Conservation (phyloP, 2,888 invertebrate species). For the Sthenelais limicola region DNA sequence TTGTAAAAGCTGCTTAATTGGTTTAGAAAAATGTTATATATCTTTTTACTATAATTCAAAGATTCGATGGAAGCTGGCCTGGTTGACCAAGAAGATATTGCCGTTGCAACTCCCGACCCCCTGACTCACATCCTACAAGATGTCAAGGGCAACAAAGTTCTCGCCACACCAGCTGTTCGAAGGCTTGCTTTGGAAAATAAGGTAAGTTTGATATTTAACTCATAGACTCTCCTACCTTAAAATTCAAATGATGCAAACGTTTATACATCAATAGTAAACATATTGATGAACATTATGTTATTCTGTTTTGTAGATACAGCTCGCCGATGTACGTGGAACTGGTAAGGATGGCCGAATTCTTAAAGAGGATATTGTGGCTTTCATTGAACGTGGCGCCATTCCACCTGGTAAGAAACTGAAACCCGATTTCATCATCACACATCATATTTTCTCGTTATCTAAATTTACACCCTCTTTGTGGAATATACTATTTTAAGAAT, state of each 20-base stretch:
- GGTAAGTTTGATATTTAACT: slow-evolving; percentile 43
- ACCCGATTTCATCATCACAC: too few relatives aligned
- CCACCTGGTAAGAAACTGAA: slow-evolving; percentile 24
- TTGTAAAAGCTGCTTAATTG: neutral
- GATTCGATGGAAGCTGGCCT: slow-evolving; percentile 45
- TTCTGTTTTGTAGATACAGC: slow-evolving; percentile 78
- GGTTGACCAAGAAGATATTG: slow-evolving; percentile 42
- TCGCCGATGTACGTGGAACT: slow-evolving; percentile 75
- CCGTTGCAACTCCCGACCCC: slow-evolving; percentile 11
- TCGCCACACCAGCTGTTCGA: slow-evolving; percentile 95
- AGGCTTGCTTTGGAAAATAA: slow-evolving; percentile 86
- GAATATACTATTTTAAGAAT: too few relatives aligned
- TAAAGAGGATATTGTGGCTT: slow-evolving; percentile 92
- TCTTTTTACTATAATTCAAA: slow-evolving; percentile 4
- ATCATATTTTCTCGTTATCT: too few relatives aligned
- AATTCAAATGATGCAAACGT: too few relatives aligned
- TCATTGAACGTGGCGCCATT: slow-evolving; percentile 72
- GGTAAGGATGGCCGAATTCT: slow-evolving; percentile 92
- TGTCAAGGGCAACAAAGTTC: slow-evolving; percentile 71
- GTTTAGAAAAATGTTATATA: neutral
- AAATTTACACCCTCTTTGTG: too few relatives aligned
- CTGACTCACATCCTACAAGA: slow-evolving; percentile 39
- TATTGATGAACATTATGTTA: too few relatives aligned
- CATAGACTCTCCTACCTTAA: too few relatives aligned
- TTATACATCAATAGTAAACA: too few relatives aligned